These are phyloP conservation scores for Dicentrarchus labrax DNA, from an alignment of 2,113 vertebrate species.

Conservation along the genomic window DNA sequence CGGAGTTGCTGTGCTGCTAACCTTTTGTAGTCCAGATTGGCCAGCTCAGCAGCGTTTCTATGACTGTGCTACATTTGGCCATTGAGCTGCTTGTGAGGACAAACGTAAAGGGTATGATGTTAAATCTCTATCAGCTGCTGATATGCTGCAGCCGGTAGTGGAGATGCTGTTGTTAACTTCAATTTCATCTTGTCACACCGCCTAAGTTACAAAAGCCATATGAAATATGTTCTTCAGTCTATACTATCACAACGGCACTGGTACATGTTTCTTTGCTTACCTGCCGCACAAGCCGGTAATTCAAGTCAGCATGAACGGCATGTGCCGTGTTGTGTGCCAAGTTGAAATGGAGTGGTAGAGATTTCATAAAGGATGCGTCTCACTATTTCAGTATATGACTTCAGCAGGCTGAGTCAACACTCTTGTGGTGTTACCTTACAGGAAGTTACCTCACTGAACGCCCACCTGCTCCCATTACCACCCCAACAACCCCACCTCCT, in stretches of 20 bases:
- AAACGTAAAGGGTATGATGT: neutral
- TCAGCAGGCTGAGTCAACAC: slow-evolving; percentile 15
- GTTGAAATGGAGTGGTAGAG: neutral
- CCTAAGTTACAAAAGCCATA: neutral
- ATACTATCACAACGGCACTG: neutral
- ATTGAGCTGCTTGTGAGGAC: neutral
- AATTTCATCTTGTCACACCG: neutral
- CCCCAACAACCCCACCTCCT: slow-evolving; percentile 17
- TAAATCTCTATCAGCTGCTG: neutral
- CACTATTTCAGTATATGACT: slow-evolving; percentile 22
- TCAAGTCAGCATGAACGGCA: neutral
- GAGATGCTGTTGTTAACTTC: neutral
- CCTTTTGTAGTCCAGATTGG: neutral
- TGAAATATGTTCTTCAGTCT: neutral
- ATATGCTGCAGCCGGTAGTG: neutral
- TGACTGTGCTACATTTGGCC: slow-evolving; percentile 1
- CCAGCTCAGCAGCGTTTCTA: neutral
- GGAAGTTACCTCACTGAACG: slow-evolving; percentile 16
- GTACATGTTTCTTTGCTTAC: neutral
- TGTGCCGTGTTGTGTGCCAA: neutral
- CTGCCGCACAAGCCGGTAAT: neutral
- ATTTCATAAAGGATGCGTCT: slow-evolving; percentile 21
- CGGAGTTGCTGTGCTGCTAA: neutral
- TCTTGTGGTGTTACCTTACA: slow-evolving; percentile 23
- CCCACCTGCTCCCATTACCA: neutral